Evolutionary conservation across 1,140 invertebrate genomes (phyloP), one percentile per base, ranked within the genome.

Genomic region (Panulirus ornatus): DNA sequence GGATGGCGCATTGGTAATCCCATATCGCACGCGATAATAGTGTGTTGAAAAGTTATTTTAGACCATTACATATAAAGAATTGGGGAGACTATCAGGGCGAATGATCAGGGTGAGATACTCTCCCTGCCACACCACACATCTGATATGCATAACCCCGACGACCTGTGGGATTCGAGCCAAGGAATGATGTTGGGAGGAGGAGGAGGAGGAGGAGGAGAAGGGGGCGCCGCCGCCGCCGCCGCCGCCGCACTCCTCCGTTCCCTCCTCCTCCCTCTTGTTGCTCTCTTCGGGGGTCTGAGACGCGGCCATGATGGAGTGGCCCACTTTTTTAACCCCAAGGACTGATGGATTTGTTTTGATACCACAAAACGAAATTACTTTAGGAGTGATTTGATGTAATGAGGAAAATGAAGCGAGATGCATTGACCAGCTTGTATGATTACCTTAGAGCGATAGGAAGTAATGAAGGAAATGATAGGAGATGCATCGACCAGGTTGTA

Each of bases 91-190:
- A 83, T 83, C 81, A 34, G 16, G 34, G 54, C 22, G 38, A n/a
- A 38, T 30, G 38, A 84, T 84, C 81, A 38, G 51, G 42, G 54
- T 75, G 71, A 38, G 71, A 75, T 75, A 75, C 30, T 42, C 11
- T 19, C 54, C 16, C 40, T 19, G 38, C 81, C 30, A 30, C 38
- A 27, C 58, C 38, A 8, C 63, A 30, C 81, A 54, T 78, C 71
- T 86, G 84, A 86, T 86, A 86, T 76, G 71, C 47, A 76, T 75
- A 76, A 78, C 84, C 84, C 42, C 38, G 19, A 71, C 42, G 84
- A 75, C 84, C 84, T 86, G 36, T 42, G 16, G 47, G 22, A 78
- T 75, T 38, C 47, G 66, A 63, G 30, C 44, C 63, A 30, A 6
- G 11, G 42, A 8, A 36, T 82, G 78, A 47, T 78, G 40, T 40